Evolutionary conservation across 2,888 invertebrate species (phyloP).

Genomic region (Zhengitettix transpicula): DNA sequence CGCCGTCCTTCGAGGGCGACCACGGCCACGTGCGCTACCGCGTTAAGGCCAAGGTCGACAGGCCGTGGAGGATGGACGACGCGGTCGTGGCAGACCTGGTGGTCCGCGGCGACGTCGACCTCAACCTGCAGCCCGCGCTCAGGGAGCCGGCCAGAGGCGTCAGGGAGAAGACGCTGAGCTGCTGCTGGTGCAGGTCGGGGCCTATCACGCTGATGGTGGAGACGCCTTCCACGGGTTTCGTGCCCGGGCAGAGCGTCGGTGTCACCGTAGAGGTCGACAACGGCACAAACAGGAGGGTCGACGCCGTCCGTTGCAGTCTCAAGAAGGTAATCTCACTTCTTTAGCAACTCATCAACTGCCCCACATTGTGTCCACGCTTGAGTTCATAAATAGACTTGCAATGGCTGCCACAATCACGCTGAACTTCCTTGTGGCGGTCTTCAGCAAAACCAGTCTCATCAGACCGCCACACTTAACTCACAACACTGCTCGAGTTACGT

Average conservation of each 20-base stretch:
- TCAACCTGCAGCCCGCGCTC: constrained; percentile 56
- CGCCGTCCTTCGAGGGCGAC: constrained; percentile 60
- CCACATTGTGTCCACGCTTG: too few species aligned
- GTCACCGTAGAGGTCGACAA: constrained; percentile 57
- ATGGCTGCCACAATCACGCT: too few species aligned
- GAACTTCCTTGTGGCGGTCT: too few species aligned
- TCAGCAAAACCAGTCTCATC: too few species aligned
- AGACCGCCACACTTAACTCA: too few species aligned
- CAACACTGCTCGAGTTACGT: too few species aligned
- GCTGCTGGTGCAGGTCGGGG: constrained; percentile 57
- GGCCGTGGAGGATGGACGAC: constrained; percentile 72
- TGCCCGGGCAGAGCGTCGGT: constrained; percentile 57
- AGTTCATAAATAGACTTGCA: too few species aligned
- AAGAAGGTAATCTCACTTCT: constrained; percentile 35
- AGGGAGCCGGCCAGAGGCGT: constrained; percentile 52
- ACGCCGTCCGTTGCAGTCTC: constrained; percentile 41
- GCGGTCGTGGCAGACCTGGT: constrained; percentile 67
- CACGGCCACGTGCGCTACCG: constrained; percentile 58
- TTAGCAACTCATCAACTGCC: too few species aligned
- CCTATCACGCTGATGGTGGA: constrained; percentile 49
- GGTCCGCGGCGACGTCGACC: constrained; percentile 61
- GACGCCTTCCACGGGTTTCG: constrained; percentile 55
- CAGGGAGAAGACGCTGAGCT: constrained; percentile 59
- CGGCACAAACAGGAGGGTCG: constrained; percentile 49
- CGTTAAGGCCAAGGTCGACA: constrained; percentile 60